Conservation (phyloP, 2,113 vertebrate genomes). For the Clarias gariepinus region DNA sequence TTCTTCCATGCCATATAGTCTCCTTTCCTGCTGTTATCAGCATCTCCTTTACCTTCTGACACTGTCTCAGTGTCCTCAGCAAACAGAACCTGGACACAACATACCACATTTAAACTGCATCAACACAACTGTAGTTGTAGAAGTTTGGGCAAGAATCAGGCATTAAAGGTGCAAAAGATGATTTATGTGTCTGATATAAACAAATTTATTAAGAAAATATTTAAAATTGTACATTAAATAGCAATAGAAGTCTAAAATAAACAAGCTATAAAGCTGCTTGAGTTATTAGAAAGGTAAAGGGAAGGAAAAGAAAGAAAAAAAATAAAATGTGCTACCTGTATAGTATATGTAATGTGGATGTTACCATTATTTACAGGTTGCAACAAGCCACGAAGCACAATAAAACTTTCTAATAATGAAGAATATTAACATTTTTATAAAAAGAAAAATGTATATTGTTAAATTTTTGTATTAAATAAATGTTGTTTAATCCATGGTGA, state of each 20-base stretch:
- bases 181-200: neutral
- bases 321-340: neutral
- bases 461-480: too few species aligned
- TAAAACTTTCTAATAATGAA: too few species aligned
- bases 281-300: neutral
- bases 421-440: too few species aligned
- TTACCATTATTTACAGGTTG: neutral
- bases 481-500: too few species aligned
- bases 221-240: neutral
- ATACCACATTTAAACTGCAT: neutral
- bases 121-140: neutral
- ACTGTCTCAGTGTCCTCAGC: slow-evolving; percentile 94
- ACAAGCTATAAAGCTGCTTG: neutral
- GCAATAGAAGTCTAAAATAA: too few species aligned
- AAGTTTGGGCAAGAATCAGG: neutral
- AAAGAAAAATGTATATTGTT: too few species aligned
- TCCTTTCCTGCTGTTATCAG: slow-evolving; percentile 88
- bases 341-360: neutral
- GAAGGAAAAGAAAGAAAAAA: too few species aligned
- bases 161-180: neutral
- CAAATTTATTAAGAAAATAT: neutral
- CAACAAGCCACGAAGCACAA: neutral
- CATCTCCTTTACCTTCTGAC: slow-evolving; percentile 91
- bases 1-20: slow-evolving; percentile 85
- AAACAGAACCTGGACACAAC: slow-evolving; percentile 85